Evolutionary conservation across 2,888 invertebrate genomes (phyloP), one percentile per base, ranked within the genome.

Genomic region (Cistogaster globosa): DNA sequence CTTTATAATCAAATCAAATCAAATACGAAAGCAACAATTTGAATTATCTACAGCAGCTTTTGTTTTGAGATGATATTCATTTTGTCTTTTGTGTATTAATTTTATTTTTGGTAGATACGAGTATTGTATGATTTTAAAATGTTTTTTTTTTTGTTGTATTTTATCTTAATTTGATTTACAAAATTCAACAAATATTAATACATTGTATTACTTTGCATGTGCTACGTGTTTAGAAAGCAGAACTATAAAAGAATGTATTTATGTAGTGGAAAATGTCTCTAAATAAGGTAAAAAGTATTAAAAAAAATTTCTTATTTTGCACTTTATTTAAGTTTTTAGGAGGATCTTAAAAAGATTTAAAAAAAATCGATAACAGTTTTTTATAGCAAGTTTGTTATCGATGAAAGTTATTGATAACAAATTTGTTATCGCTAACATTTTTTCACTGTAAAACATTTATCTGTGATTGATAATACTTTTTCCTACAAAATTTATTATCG

Each of bases 1-100:
- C 14, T 51, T 63, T 76, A 55, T 82, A 69, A 82, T 82, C 75
- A 76, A 69, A 82, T 82, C 63, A 76, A 32, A 32, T 26, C 26
- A 32, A 32, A 76, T 69, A 63, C 75, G 26, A 82, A 76, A 58
- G 69, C 82, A 82, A 82, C 69, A 71, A 71, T 69, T 57, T 58
- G 26, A 57, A 63, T 36, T n/a, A 16, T 42, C 22, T 55, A 16
- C 38, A 26, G n/a, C 22, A 9, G 42, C 57, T 42, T 42, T 22
- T 42, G 14, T 45, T n/a, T n/a, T 20, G n/a, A 58, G 22, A 22
- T 58, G 32, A 12, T 42, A 22, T 60, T 53, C 51, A 18, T 53
- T 53, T 18, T 53, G 16, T n/a, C 16, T 48, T n/a, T 48, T 48
- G 45, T 48, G 45, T 48, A 14, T 48, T 48, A 14, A 48, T 48